phyloP scores from a whole-genome alignment of 2,797 vertebrate genomes.

The Anniella stebbinsi region DNA sequence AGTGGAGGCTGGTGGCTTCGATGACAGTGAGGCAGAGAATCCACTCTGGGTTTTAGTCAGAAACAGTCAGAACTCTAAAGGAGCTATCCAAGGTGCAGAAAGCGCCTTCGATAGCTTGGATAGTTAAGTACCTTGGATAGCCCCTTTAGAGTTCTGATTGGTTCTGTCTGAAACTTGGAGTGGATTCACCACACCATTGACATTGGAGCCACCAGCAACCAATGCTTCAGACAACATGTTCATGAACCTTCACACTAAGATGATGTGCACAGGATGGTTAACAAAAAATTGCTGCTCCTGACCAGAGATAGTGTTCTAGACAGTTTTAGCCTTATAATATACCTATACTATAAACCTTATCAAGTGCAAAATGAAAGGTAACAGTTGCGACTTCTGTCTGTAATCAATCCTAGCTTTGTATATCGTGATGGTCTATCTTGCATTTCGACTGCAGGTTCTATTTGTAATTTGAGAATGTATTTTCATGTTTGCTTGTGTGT shows the following conservation, averaged over 20 bases:
- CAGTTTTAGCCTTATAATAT: neutral
- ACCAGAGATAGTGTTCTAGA: neutral
- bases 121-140: too few relatives aligned
- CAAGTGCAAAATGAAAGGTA: neutral
- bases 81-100: too few relatives aligned
- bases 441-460: neutral
- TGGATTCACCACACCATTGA: too few relatives aligned
- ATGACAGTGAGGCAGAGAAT: too few relatives aligned
- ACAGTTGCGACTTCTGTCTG: neutral
- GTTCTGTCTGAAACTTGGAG: too few relatives aligned
- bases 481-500: neutral
- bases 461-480: neutral
- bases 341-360: neutral
- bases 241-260: neutral
- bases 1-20: too few relatives aligned
- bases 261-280: neutral
- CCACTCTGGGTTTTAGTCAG: too few relatives aligned
- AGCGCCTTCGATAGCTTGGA: too few relatives aligned
- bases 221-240: neutral
- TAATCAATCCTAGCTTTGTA: neutral
- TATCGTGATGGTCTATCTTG: neutral
- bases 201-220: too few relatives aligned
- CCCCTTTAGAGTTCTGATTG: too few relatives aligned
- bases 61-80: too few relatives aligned
- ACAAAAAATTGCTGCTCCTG: neutral